phyloP scores from a whole-genome alignment of 2,888 invertebrate species.

The Lithophane leautieri region DNA sequence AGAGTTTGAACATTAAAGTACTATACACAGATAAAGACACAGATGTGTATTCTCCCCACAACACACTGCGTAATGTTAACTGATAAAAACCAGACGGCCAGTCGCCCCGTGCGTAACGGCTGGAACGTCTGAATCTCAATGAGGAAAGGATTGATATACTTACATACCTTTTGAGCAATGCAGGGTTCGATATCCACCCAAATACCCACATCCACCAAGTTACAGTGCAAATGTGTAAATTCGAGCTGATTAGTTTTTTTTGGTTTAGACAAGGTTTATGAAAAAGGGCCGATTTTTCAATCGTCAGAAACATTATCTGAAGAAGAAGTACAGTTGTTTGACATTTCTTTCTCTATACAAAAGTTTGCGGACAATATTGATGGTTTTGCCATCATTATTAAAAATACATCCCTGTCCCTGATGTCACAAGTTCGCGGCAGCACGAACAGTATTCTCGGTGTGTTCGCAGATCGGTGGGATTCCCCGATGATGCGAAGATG shows the following conservation, averaged over 20 bases:
- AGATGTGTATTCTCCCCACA: conserved; percentile 21
- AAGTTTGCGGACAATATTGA: background rate
- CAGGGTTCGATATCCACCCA: background rate
- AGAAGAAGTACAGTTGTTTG: background rate
- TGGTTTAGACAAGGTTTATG: background rate
- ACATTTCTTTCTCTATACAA: background rate
- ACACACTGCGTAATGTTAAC: conserved; percentile 27
- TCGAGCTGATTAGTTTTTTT: background rate
- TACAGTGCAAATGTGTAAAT: background rate
- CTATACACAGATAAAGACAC: conserved; percentile 19
- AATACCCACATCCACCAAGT: no score
- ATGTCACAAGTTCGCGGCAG: background rate
- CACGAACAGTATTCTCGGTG: background rate
- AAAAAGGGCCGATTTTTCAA: background rate
- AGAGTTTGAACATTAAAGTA: conserved; percentile 27
- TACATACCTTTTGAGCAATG: background rate
- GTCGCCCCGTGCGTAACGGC: conserved; percentile 37
- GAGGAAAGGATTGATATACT: conserved; percentile 15
- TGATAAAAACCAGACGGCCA: conserved; percentile 54
- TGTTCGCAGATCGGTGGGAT: background rate
- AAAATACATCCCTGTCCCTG: background rate
- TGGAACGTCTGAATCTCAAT: conserved; percentile 24
- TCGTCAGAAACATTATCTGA: no score
- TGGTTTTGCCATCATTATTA: background rate
- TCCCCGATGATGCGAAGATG: background rate